These are phyloP conservation scores for Hylomyscus alleni DNA, from an alignment of 2,797 vertebrate genomes.

Conservation along the genomic window DNA sequence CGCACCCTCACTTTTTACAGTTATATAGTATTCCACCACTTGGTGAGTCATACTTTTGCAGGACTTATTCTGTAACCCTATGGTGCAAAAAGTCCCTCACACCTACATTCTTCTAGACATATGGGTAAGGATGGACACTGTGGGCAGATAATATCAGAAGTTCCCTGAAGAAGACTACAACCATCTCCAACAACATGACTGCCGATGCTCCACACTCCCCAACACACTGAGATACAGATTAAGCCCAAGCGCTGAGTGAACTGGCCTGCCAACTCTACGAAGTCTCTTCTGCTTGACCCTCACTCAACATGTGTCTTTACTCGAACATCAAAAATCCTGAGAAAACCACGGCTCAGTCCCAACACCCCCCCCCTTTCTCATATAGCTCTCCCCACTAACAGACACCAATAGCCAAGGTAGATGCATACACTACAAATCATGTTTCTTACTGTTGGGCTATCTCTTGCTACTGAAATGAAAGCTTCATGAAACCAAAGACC, in stretches of 20 bases:
- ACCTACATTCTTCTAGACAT: background rate
- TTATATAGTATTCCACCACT: background rate
- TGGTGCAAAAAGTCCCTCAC: background rate
- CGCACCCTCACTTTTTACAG: background rate
- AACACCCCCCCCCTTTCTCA: background rate
- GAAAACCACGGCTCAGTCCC: background rate
- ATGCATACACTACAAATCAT: background rate
- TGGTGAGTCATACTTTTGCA: background rate
- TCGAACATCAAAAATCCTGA: background rate
- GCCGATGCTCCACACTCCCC: background rate
- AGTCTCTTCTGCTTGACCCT: background rate
- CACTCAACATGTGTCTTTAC: background rate
- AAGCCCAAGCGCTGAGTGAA: background rate
- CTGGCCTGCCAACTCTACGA: background rate
- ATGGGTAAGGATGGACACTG: background rate
- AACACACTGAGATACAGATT: background rate
- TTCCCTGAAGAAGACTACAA: background rate
- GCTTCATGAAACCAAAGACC: background rate
- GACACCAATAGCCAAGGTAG: background rate
- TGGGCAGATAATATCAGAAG: background rate
- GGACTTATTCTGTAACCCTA: background rate
- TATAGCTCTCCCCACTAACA: background rate
- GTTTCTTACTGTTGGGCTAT: background rate
- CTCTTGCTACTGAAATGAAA: conserved; percentile 30
- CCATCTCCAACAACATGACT: background rate